Base-by-base conservation (phyloP, 2,888 invertebrate species). In the Calameuta pallipes region DNA sequence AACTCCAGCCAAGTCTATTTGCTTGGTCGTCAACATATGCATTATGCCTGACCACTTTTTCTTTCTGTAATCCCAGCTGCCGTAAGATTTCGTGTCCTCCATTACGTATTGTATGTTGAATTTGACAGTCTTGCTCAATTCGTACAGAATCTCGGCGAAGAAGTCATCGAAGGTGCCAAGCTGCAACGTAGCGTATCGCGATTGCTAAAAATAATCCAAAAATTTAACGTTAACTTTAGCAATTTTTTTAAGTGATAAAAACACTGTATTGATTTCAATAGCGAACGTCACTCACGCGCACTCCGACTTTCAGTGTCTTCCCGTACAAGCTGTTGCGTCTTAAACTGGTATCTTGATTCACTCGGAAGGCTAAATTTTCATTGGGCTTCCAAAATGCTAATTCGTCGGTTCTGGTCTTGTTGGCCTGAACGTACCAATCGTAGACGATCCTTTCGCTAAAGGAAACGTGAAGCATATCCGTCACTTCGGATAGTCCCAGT, bases 41-140 rank as follows among this genome's bases (percentile, higher is more conserved):
- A 90, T 85, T 41, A 85, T 84, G 4, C 89, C 90, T 1, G 85
- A 83, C 90, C 89, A 90, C 4, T 12, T 41, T 4, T 78, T 23
- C 0, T 80, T 78, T 12, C 82, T 70, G 0, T 79, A n/a, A 41
- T 81, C 76, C 81, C 83, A 87, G 9, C 77, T 82, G 1, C 89
- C 90, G 68, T 86, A 87, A 37, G 78, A 76, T 1, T 82, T 74
- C 6, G 75, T 69, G 1, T 79, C 71, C 0, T 78, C 70, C 12
- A 78, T 69, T 15, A 76, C 13, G 56, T 56, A 56, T 1, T 80
- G 30, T 15, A 86, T 76, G 36, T 76, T 85, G 76, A 90, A 90
- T 78, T 90, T 89, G 82, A 89, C 83, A 33, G 73, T 81, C n/a
- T 74, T 79, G n/a, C 80, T 82, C 4, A 90, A 77, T 73, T 89